phyloP scores from a whole-genome alignment of 2,113 vertebrate genomes.

The Scartelaos histophorus region DNA sequence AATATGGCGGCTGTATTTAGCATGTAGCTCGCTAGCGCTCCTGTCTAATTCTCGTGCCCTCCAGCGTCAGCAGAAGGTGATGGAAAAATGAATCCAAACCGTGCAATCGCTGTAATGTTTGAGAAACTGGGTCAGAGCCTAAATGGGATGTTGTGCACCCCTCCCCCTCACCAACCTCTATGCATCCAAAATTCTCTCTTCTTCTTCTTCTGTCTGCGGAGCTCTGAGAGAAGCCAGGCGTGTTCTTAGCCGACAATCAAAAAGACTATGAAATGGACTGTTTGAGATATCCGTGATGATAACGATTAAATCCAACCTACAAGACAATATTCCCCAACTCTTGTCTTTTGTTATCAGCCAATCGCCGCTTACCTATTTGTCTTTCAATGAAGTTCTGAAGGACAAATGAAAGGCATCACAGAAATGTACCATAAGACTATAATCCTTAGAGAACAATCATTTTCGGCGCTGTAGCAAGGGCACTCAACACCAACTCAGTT shows the following conservation, averaged over 20 bases:
- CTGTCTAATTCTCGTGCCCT: constrained; percentile 3
- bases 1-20: not conserved
- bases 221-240: not conserved
- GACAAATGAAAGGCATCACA: not conserved
- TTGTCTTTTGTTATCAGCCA: not conserved
- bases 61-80: constrained; percentile 9
- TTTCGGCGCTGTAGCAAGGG: too few species aligned
- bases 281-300: not conserved
- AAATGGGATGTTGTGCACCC: constrained; percentile 5
- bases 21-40: not conserved
- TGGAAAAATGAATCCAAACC: constrained; percentile 9
- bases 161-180: not conserved
- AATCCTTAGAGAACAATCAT: too few species aligned
- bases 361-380: not conserved
- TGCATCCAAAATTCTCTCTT: not conserved
- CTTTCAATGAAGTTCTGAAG: not conserved
- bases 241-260: not conserved
- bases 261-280: not conserved
- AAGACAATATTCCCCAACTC: not conserved
- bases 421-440: too few species aligned
- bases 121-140: constrained; percentile 29
- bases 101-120: constrained; percentile 13
- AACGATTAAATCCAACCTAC: not conserved
- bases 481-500: too few species aligned
- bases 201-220: not conserved